phyloP scores from a whole-genome alignment of 2,797 vertebrate genomes.

The Tachyglossus aculeatus region DNA sequence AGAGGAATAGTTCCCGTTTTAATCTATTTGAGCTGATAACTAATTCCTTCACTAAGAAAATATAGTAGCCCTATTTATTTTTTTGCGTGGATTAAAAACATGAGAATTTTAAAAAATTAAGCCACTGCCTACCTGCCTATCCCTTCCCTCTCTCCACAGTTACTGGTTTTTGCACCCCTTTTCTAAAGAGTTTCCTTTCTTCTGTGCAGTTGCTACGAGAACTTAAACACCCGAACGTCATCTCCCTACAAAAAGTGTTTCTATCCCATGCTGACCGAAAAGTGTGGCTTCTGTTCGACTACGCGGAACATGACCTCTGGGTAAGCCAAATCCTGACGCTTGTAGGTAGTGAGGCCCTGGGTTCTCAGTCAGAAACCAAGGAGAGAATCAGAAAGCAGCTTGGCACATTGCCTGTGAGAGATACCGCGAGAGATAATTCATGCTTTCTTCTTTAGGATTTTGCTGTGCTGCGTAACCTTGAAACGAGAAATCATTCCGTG shows the following conservation, averaged over 20 bases:
- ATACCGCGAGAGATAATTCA: not conserved
- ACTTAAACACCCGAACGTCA: slow-evolving; percentile 98
- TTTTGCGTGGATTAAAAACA: slow-evolving; percentile 17
- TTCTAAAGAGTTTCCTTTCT: slow-evolving; percentile 58
- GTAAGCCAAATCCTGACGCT: slow-evolving; percentile 81
- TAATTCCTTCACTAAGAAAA: slow-evolving; percentile 5
- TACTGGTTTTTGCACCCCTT: slow-evolving; percentile 15
- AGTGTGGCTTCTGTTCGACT: slow-evolving; percentile 99
- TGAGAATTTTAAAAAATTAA: not conserved
- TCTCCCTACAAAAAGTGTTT: slow-evolving; percentile 99
- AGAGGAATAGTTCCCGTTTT: slow-evolving; percentile 1
- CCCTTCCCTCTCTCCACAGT: not conserved
- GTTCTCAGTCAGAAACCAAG: not conserved
- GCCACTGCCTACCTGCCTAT: no score
- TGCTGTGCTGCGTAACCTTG: not conserved
- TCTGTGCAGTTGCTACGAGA: slow-evolving; percentile 95
- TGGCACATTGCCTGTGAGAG: not conserved
- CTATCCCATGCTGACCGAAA: slow-evolving; percentile 98
- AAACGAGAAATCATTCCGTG: no score
- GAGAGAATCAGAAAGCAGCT: slow-evolving; percentile 3
- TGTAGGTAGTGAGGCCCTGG: not conserved
- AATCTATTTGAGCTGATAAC: slow-evolving; percentile 29
- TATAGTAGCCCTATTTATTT: not conserved
- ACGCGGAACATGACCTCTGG: slow-evolving; percentile 98
- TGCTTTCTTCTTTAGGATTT: not conserved